Percentiles rank a stretch among this genome's conserved stretches.
Conservation (phyloP, 2,888 invertebrate species). For the Lutraria lutraria region DNA sequence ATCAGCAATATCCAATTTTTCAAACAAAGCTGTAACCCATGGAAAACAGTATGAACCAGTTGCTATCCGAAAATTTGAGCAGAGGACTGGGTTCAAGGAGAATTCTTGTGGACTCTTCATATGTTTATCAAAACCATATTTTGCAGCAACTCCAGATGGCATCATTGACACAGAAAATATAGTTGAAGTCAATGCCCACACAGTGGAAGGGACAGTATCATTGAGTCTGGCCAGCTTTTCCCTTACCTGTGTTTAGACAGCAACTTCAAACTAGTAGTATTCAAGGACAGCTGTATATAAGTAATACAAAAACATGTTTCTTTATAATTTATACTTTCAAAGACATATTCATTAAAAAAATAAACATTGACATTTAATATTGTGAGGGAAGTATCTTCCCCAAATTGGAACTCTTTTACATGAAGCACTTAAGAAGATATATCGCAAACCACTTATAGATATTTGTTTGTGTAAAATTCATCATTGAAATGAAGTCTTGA, state of each 20-base stretch:
- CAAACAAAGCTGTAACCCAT: slow-evolving; percentile 49
- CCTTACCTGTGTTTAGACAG: slow-evolving; percentile 32
- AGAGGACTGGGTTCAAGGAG: slow-evolving; percentile 12
- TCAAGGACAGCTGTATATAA: slow-evolving; percentile 61
- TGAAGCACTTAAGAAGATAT: not conserved
- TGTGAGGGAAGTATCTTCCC: slow-evolving; percentile 24
- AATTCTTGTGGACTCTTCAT: slow-evolving; percentile 59
- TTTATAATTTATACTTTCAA: slow-evolving; percentile 12
- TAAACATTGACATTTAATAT: not conserved
- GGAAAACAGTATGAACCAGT: slow-evolving; percentile 58
- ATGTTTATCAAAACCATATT: slow-evolving; percentile 42
- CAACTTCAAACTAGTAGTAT: slow-evolving; percentile 45
- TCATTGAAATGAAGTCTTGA: no score
- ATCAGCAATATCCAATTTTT: slow-evolving; percentile 8
- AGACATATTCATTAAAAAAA: not conserved
- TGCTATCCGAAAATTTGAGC: slow-evolving; percentile 49
- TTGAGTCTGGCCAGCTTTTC: slow-evolving; percentile 50
- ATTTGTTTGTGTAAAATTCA: no score
- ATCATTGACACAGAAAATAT: slow-evolving; percentile 47
- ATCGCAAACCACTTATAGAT: not conserved
- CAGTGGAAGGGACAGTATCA: slow-evolving; percentile 44
- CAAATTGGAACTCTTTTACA: not conserved
- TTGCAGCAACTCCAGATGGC: slow-evolving; percentile 66
- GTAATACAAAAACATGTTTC: not conserved
- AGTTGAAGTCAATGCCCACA: slow-evolving; percentile 68